A percentile compares a stretch with the other conserved stretches of the same genome.
phyloP scores from a whole-genome alignment of 2,888 invertebrate species.

The Drepana falcataria region DNA sequence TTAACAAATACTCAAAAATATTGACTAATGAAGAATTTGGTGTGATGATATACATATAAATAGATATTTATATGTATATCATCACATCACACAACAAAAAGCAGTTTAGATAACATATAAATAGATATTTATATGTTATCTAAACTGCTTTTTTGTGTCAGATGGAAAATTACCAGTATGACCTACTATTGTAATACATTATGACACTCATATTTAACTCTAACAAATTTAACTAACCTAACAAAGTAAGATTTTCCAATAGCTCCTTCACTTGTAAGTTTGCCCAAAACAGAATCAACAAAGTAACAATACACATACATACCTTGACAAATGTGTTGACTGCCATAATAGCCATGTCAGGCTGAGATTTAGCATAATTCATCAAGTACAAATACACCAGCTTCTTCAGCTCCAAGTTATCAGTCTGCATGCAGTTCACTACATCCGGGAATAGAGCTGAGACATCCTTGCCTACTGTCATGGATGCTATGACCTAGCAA shows the following conservation, averaged over 20 bases:
- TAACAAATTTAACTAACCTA: constrained; percentile 3
- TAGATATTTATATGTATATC: no score
- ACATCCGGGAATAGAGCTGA: constrained; percentile 99
- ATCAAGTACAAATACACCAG: constrained; percentile 98
- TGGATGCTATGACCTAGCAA: constrained; percentile 96
- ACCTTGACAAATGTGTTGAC: constrained; percentile 99
- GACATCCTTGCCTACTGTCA: constrained; percentile 99
- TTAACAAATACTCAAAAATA: no score
- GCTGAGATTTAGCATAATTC: constrained; percentile 99
- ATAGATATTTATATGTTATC: no score
- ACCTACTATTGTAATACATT: no score
- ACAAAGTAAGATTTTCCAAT: constrained; percentile 7
- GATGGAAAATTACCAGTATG: no score
- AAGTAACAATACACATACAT: constrained; percentile 26
- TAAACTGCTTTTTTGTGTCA: no score
- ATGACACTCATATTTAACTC: no score
- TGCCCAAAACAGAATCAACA: no score
- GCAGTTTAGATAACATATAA: no score
- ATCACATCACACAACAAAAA: no score
- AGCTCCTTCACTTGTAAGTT: constrained; percentile 4
- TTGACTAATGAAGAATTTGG: no score
- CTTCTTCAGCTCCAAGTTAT: constrained; percentile 98
- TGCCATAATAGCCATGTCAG: constrained; percentile 99
- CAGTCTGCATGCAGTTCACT: constrained; percentile 99
- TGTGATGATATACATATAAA: no score